These are phyloP conservation scores for Sakesphorus luctuosus DNA, from an alignment of 2,113 vertebrate genomes.

Conservation along the genomic window DNA sequence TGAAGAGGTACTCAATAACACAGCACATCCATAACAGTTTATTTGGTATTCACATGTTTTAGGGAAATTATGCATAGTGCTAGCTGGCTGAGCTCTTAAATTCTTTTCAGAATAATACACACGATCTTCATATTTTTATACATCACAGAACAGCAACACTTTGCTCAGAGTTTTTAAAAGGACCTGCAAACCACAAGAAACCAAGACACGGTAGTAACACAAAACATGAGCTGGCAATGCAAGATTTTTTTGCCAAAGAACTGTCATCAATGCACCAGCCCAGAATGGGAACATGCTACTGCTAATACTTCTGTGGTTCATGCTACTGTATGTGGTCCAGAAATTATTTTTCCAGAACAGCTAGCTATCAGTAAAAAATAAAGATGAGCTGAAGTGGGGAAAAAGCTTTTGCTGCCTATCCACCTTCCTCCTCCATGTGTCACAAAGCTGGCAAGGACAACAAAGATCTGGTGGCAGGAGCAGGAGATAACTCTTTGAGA, in stretches of 20 bases:
- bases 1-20: neutral
- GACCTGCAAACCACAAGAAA: neutral
- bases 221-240: neutral
- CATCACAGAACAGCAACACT: neutral
- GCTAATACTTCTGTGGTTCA: slow-evolving; percentile 64
- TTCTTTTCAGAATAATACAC: neutral
- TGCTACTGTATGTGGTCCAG: slow-evolving; percentile 18
- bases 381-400: neutral
- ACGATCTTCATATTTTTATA: neutral
- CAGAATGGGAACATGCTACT: slow-evolving; percentile 26
- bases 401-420: slow-evolving; percentile 18
- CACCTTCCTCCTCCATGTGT: slow-evolving; percentile 9
- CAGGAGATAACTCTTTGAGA: neutral
- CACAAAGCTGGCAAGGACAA: neutral
- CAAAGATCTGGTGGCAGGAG: neutral
- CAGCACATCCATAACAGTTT: neutral
- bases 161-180: slow-evolving; percentile 28
- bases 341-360: slow-evolving; percentile 71
- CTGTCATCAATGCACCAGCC: slow-evolving; percentile 63
- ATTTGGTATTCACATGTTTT: neutral
- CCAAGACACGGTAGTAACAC: neutral
- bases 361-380: slow-evolving; percentile 36
- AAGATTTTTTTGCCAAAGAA: slow-evolving; percentile 69
- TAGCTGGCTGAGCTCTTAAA: neutral
- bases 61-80: neutral